phyloP scores from a whole-genome alignment of 35 echinoderm and acorn worm species.

The Hemicentrotus pulcherrimus region DNA sequence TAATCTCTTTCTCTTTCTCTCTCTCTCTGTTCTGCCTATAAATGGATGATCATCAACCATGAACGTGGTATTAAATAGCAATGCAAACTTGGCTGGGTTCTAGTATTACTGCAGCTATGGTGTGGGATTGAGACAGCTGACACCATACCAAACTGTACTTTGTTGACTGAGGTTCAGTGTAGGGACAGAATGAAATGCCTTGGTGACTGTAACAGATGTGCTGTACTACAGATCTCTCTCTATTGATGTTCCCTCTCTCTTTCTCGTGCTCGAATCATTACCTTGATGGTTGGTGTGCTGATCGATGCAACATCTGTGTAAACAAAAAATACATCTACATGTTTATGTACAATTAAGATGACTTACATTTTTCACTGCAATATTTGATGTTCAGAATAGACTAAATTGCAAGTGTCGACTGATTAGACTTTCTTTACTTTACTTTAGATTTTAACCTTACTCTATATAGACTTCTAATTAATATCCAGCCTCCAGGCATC shows the following conservation, averaged over 20 bases:
- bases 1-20: too few relatives aligned
- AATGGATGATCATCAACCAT: background rate
- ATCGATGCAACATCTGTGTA: background rate
- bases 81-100: background rate
- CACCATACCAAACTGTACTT: background rate
- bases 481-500: background rate
- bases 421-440: too few relatives aligned
- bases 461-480: background rate
- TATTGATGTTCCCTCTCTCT: background rate
- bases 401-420: background rate
- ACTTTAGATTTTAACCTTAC: background rate
- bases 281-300: background rate
- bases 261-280: background rate
- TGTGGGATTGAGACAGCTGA: background rate
- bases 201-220: background rate
- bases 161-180: background rate
- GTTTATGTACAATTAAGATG: too few relatives aligned
- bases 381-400: background rate
- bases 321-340: background rate
- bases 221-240: background rate
- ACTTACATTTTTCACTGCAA: too few relatives aligned
- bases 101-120: background rate
- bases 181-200: background rate
- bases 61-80: background rate
- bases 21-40: too few relatives aligned